A percentile compares a stretch with the other conserved stretches of the same genome.
Conservation (phyloP, 2,113 vertebrate genomes). For the Eublepharis macularius region DNA sequence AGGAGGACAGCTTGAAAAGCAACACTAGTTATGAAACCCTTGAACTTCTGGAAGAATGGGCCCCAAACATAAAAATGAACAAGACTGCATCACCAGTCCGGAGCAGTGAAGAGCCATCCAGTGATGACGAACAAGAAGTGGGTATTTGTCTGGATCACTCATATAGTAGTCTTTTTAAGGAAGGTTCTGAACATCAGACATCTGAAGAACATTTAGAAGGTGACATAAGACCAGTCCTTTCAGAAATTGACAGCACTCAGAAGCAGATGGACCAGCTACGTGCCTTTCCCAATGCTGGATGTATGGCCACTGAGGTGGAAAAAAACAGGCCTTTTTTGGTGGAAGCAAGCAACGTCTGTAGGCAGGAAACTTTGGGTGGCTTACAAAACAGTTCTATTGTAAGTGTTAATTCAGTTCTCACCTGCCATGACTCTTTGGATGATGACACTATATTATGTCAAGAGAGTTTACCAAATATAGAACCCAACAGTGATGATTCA, state of each 20-base stretch:
- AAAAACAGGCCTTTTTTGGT: conserved; percentile 13
- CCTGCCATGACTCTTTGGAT: conserved; percentile 27
- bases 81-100: conserved; percentile 1
- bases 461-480: conserved; percentile 27
- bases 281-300: conserved; percentile 10
- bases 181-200: conserved; percentile 28
- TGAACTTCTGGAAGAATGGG: conserved; percentile 11
- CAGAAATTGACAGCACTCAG: conserved; percentile 40
- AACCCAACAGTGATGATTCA: conserved; percentile 20
- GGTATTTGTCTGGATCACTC: not conserved
- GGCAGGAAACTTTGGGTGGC: not conserved
- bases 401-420: conserved; percentile 18
- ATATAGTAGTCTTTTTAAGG: conserved; percentile 31
- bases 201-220: conserved; percentile 45
- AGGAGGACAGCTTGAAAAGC: not conserved
- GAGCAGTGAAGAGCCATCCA: not conserved
- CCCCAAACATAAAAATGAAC: conserved; percentile 2
- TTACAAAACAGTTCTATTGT: conserved; percentile 17
- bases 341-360: conserved; percentile 2
- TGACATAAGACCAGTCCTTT: conserved; percentile 19
- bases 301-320: not conserved
- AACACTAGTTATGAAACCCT: not conserved
- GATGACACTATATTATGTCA: conserved; percentile 22
- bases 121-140: not conserved
- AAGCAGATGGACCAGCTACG: conserved; percentile 34